Percentiles rank a stretch among this genome's conserved stretches.
Conservation (phyloP, 1,140 invertebrate species). For the Akabosia matsudoensis region DNA sequence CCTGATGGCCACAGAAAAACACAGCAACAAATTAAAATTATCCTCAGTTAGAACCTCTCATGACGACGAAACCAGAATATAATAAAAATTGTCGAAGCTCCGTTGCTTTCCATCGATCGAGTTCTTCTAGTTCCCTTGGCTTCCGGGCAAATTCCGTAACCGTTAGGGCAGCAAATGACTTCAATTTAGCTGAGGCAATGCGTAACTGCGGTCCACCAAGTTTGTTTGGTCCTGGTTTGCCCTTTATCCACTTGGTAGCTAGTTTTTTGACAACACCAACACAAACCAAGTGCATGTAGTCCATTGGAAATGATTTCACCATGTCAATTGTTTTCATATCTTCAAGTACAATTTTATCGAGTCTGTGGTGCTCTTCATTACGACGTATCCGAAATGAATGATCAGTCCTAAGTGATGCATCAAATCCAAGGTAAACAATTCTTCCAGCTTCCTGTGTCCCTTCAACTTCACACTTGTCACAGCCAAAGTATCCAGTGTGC, state of each 20-base stretch:
- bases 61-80: slow-evolving; percentile 30
- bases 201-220: neutral
- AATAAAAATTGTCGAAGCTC: slow-evolving; percentile 38
- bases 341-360: slow-evolving; percentile 12
- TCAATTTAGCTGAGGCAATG: neutral
- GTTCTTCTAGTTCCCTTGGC: slow-evolving; percentile 24
- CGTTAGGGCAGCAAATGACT: neutral
- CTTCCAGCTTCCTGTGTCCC: slow-evolving; percentile 22
- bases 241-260: slow-evolving; percentile 4
- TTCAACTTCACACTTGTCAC: slow-evolving; percentile 48
- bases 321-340: slow-evolving; percentile 36
- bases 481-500: slow-evolving; percentile 47
- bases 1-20: neutral
- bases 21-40: slow-evolving; percentile 16
- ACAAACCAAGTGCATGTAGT: slow-evolving; percentile 47
- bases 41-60: slow-evolving; percentile 12
- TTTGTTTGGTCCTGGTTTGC: neutral
- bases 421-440: slow-evolving; percentile 32
- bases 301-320: slow-evolving; percentile 45
- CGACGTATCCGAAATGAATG: slow-evolving; percentile 40
- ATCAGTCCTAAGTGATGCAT: slow-evolving; percentile 45
- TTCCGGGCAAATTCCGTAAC: slow-evolving; percentile 46
- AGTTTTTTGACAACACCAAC: slow-evolving; percentile 47
- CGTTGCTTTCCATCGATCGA: slow-evolving; percentile 34
- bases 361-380: slow-evolving; percentile 42